These are phyloP conservation scores for Cantharis rufa DNA, from an alignment of 2,888 invertebrate species.

Conservation along the genomic window DNA sequence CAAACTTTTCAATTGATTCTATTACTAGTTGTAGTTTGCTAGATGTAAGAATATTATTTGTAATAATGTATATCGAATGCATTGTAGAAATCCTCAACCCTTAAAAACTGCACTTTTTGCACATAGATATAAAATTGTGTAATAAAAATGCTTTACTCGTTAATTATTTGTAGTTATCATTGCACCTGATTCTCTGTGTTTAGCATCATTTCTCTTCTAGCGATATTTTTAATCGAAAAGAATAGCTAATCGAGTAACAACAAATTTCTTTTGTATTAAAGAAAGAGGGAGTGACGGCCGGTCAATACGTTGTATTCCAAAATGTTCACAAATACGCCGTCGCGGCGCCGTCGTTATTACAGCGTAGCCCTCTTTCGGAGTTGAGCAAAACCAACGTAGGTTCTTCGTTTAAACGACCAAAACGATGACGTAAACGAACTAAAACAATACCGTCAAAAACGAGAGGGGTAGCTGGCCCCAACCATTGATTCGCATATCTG, in stretches of 20 bases:
- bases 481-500: background rate
- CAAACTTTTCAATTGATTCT: slow-evolving; percentile 9
- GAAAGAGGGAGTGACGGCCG: slow-evolving; percentile 40
- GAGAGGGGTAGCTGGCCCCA: background rate
- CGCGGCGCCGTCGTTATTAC: slow-evolving; percentile 30
- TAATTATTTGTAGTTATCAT: slow-evolving; percentile 23
- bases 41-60: slow-evolving; percentile 31
- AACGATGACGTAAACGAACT: slow-evolving; percentile 20
- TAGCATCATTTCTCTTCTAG: slow-evolving; percentile 7
- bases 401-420: background rate
- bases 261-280: slow-evolving; percentile 8
- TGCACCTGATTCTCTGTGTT: slow-evolving; percentile 22
- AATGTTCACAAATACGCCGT: slow-evolving; percentile 34
- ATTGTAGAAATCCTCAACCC: slow-evolving; percentile 21
- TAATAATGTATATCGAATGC: slow-evolving; percentile 29
- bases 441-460: slow-evolving; percentile 12
- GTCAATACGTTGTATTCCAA: slow-evolving; percentile 33
- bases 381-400: slow-evolving; percentile 11
- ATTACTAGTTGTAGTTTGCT: slow-evolving; percentile 20
- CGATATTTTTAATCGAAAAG: background rate
- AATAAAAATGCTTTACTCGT: slow-evolving; percentile 26
- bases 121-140: slow-evolving; percentile 22
- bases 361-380: slow-evolving; percentile 20
- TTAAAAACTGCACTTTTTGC: slow-evolving; percentile 29
- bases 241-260: background rate